These are phyloP conservation scores for Menidia menidia DNA, from an alignment of 2,797 vertebrate genomes.

Conservation along the genomic window DNA sequence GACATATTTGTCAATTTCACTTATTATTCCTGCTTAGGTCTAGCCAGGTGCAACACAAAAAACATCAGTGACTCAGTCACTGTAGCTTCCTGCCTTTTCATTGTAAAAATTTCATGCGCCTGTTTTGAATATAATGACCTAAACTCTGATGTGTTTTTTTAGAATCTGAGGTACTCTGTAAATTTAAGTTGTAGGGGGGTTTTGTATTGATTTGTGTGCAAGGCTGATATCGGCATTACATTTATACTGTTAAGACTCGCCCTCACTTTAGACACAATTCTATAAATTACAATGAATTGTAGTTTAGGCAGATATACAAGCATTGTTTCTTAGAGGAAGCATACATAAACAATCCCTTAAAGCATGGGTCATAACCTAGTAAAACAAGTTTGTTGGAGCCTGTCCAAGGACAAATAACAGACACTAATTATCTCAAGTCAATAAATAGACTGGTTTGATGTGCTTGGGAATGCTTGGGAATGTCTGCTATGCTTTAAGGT, in stretches of 20 bases:
- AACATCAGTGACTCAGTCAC: conserved; percentile 51
- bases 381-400: conserved; percentile 22
- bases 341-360: conserved; percentile 3
- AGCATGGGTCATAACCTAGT: conserved; percentile 26
- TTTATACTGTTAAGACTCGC: background rate
- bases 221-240: background rate
- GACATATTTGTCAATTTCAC: no score
- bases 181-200: conserved; percentile 3
- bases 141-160: no score
- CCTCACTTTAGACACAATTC: background rate
- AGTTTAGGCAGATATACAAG: background rate
- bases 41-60: conserved; percentile 30
- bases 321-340: background rate
- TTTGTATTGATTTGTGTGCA: background rate
- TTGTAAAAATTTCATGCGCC: background rate
- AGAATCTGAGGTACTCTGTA: background rate
- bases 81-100: conserved; percentile 42
- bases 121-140: no score
- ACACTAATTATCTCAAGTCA: conserved; percentile 52
- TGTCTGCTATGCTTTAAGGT: conserved; percentile 49
- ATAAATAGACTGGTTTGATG: conserved; percentile 56
- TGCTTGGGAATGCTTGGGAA: conserved; percentile 47
- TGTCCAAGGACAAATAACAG: conserved; percentile 34
- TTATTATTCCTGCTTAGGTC: background rate
- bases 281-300: background rate